Evolutionary conservation across 2,888 invertebrate species (phyloP).

Genomic region (Globia sparganii): DNA sequence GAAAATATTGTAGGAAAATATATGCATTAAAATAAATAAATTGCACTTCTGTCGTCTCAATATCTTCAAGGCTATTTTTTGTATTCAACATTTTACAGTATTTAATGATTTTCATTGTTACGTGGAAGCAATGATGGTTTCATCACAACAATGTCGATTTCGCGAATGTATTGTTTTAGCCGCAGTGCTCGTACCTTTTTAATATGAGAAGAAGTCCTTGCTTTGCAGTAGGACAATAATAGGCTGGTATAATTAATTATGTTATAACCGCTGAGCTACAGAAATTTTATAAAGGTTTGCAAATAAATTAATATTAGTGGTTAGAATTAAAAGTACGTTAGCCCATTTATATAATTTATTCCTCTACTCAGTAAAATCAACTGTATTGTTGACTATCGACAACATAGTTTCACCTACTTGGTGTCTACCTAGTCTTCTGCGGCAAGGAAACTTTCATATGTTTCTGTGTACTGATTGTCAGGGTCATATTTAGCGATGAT

Average conservation of each 20-base stretch:
- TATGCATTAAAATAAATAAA: neutral
- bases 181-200: neutral
- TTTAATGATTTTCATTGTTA: constrained; percentile 3
- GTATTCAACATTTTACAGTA: neutral
- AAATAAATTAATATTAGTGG: neutral
- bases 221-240: no score
- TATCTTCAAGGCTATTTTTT: constrained; percentile 31
- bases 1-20: neutral
- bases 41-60: neutral
- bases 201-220: no score
- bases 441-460: constrained; percentile 89
- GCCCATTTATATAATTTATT: constrained; percentile 33
- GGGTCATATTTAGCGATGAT: constrained; percentile 93
- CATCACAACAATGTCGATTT: neutral
- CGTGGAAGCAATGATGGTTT: neutral
- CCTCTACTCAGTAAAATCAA: constrained; percentile 5
- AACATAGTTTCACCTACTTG: neutral
- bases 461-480: constrained; percentile 90
- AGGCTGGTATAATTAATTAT: neutral
- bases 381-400: neutral
- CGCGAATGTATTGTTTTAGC: neutral
- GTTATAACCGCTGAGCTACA: neutral
- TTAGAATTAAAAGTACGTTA: neutral
- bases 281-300: neutral
- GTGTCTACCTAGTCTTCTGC: constrained; percentile 65